phyloP scores from a whole-genome alignment of 2,797 vertebrate species.

The Erpetoichthys calabaricus region DNA sequence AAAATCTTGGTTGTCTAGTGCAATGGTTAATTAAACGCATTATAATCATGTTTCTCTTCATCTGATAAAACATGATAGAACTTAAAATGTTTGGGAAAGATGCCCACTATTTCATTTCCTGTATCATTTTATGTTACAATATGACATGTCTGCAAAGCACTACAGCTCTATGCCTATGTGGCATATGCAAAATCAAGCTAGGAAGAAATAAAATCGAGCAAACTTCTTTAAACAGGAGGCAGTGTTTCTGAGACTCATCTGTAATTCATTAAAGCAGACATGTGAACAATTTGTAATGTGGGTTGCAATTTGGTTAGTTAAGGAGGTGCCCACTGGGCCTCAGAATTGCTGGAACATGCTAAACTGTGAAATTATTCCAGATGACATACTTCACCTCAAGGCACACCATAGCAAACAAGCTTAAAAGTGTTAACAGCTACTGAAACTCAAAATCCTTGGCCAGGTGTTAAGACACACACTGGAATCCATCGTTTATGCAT shows the following conservation, averaged over 20 bases:
- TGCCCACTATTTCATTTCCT: too few species aligned
- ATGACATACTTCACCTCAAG: constrained; percentile 25
- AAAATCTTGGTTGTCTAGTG: too few species aligned
- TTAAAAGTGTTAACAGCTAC: constrained; percentile 22
- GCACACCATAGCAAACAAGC: constrained; percentile 19
- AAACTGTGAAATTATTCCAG: constrained; percentile 32
- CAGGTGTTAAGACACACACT: neutral
- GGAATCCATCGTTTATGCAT: neutral
- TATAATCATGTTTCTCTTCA: too few species aligned
- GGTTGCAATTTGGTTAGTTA: constrained; percentile 14
- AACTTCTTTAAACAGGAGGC: constrained; percentile 5
- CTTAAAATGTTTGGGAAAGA: too few species aligned
- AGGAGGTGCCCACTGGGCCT: constrained; percentile 18
- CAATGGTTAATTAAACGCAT: too few species aligned
- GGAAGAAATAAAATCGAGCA: too few species aligned
- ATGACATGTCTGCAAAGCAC: too few species aligned
- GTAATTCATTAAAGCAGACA: constrained; percentile 26
- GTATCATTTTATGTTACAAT: too few species aligned
- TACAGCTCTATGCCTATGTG: too few species aligned
- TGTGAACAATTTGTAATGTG: constrained; percentile 30
- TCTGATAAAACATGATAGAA: too few species aligned
- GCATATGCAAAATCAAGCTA: too few species aligned
- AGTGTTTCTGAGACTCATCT: constrained; percentile 16
- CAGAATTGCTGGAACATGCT: constrained; percentile 19
- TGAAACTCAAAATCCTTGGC: neutral